Conservation (phyloP, 2,888 invertebrate genomes). For the Agrenia bidenticulata region DNA sequence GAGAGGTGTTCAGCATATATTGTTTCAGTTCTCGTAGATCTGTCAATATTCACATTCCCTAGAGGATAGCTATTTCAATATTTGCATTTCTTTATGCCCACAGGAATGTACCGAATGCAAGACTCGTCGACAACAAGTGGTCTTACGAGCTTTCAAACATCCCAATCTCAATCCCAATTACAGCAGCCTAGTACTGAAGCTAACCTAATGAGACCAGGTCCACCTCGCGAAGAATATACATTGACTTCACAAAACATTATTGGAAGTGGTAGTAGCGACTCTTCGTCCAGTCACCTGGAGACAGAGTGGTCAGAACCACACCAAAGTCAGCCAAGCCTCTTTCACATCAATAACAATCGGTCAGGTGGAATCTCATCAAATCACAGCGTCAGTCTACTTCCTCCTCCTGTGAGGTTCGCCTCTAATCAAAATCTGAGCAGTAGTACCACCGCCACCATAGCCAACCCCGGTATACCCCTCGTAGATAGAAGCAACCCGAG, state of each 20-base stretch:
- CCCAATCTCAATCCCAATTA: background rate
- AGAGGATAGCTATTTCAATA: background rate
- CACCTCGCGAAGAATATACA: too few species aligned
- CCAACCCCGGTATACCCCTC: background rate
- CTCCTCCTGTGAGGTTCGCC: constrained; percentile 12
- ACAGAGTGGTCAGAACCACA: background rate
- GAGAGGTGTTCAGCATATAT: too few species aligned
- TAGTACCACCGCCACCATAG: background rate
- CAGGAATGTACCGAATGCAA: constrained; percentile 18
- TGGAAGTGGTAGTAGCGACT: too few species aligned
- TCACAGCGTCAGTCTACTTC: background rate
- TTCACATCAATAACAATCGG: constrained; percentile 17
- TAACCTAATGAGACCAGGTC: too few species aligned
- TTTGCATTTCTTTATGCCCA: background rate
- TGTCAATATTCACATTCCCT: background rate
- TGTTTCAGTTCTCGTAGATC: background rate
- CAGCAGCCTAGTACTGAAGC: background rate
- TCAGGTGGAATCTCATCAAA: constrained; percentile 8
- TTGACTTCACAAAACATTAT: background rate
- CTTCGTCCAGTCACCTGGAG: too few species aligned
- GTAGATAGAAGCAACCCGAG: background rate
- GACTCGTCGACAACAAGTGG: constrained; percentile 17
- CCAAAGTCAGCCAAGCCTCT: constrained; percentile 3
- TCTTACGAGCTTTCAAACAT: constrained; percentile 7
- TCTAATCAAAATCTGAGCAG: constrained; percentile 20